phyloP scores from a whole-genome alignment of 1,140 invertebrate genomes.

The Diorhabda elongata region DNA sequence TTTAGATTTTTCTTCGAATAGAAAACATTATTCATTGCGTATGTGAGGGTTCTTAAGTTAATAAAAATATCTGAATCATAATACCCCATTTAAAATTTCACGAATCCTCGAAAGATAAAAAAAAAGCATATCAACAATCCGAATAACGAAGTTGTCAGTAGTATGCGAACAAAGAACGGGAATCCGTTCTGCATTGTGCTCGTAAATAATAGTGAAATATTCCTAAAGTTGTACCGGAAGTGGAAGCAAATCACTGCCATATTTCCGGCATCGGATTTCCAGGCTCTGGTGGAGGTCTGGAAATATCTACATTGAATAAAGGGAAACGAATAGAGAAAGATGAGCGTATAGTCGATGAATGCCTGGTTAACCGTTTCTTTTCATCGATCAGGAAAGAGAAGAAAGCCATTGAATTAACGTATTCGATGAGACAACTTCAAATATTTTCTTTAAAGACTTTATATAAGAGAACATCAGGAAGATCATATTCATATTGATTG shows the following conservation, averaged over 20 bases:
- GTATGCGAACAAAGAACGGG: slow-evolving; percentile 26
- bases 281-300: slow-evolving; percentile 9
- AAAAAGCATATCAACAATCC: neutral
- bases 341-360: neutral
- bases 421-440: neutral
- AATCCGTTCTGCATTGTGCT: slow-evolving; percentile 29
- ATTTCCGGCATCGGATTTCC: slow-evolving; percentile 37
- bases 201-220: slow-evolving; percentile 39
- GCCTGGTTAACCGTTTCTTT: slow-evolving; percentile 1
- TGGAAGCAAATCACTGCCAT: slow-evolving; percentile 34
- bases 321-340: slow-evolving; percentile 11
- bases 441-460: too few species aligned
- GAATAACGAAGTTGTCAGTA: neutral
- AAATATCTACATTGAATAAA: slow-evolving; percentile 6
- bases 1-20: too few species aligned
- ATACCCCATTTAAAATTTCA: neutral
- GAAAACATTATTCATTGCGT: neutral
- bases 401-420: neutral
- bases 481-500: too few species aligned
- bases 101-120: neutral
- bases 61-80: neutral
- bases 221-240: slow-evolving; percentile 36
- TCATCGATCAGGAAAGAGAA: neutral
- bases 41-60: neutral
- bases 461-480: too few species aligned